Evolutionary conservation across 1,140 invertebrate species (phyloP).

Genomic region (Riptortus pedestris): DNA sequence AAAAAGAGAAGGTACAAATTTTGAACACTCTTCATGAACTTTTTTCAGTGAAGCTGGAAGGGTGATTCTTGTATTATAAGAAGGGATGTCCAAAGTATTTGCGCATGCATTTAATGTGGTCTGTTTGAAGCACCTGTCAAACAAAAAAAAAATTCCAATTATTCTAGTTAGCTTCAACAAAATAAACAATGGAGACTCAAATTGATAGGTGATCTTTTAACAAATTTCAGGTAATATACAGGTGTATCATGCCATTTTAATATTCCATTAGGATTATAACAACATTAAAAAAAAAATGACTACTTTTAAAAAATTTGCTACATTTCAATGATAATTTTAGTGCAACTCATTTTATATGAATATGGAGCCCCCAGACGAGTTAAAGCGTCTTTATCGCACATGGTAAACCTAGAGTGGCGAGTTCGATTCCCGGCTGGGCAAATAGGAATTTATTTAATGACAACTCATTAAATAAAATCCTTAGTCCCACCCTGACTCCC

Average conservation of each 20-base stretch:
- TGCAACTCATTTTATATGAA: too few species aligned
- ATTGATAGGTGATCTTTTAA: too few species aligned
- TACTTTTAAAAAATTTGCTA: neutral
- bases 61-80: neutral
- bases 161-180: neutral
- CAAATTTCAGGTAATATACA: too few species aligned
- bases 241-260: too few species aligned
- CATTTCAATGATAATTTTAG: neutral
- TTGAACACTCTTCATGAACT: neutral
- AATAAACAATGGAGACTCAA: neutral
- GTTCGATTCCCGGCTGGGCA: too few species aligned
- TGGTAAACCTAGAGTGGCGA: too few species aligned
- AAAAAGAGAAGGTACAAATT: slow-evolving; percentile 1
- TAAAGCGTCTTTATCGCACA: too few species aligned
- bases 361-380: too few species aligned
- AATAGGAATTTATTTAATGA: too few species aligned
- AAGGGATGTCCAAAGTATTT: neutral
- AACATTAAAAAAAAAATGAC: neutral
- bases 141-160: neutral
- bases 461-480: too few species aligned
- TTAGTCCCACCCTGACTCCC: too few species aligned
- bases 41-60: slow-evolving; percentile 1
- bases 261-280: neutral
- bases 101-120: neutral
- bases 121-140: neutral